A percentile compares a stretch with the other conserved stretches of the same genome.
phyloP scores from a whole-genome alignment of 1,140 invertebrate genomes.

The Harlomillsia oculata region DNA sequence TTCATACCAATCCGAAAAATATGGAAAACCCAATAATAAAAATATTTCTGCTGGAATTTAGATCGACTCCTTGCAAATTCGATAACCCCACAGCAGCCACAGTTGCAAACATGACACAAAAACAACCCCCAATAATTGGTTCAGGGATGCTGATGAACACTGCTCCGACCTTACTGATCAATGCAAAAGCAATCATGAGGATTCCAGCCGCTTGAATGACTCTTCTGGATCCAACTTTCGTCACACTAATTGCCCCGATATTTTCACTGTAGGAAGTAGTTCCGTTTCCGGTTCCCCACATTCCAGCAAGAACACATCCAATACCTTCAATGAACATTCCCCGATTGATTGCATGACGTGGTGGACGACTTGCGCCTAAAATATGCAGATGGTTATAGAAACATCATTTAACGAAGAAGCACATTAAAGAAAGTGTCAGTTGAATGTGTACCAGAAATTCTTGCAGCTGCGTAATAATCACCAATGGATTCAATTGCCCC shows the following conservation, averaged over 20 bases:
- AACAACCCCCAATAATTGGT: constrained; percentile 76
- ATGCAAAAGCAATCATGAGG: constrained; percentile 66
- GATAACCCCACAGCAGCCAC: constrained; percentile 53
- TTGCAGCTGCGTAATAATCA: constrained; percentile 77
- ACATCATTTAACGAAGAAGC: not conserved
- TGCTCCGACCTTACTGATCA: constrained; percentile 73
- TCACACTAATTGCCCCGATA: constrained; percentile 72
- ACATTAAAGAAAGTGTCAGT: not conserved
- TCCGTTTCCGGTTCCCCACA: constrained; percentile 51
- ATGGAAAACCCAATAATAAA: constrained; percentile 81
- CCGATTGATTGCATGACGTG: constrained; percentile 73
- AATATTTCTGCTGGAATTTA: constrained; percentile 71
- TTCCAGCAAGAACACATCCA: constrained; percentile 67
- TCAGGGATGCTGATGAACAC: constrained; percentile 80
- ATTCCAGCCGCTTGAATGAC: constrained; percentile 71
- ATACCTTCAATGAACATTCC: constrained; percentile 75
- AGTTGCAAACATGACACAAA: constrained; percentile 71
- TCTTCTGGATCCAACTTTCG: constrained; percentile 65
- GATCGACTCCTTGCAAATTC: constrained; percentile 67
- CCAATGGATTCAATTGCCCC: constrained; percentile 78
- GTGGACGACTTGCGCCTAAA: constrained; percentile 64
- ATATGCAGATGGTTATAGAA: not conserved
- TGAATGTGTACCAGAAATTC: constrained; percentile 53
- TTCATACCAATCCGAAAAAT: constrained; percentile 64
- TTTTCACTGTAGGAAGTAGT: constrained; percentile 83